phyloP scores from a whole-genome alignment of 2,113 vertebrate genomes.

The Odobenus rosmarus region DNA sequence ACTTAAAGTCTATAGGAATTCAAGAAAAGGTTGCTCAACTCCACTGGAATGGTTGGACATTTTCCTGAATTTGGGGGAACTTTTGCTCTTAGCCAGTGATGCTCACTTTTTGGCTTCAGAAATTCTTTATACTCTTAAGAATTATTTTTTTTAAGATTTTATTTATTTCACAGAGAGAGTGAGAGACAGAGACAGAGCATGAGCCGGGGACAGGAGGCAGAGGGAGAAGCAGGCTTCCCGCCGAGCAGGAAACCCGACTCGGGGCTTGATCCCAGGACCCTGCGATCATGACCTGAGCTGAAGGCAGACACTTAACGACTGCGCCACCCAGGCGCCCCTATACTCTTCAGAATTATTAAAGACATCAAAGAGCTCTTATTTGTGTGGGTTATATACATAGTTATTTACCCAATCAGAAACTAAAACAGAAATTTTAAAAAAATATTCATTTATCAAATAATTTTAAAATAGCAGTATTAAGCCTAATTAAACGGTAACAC shows the following conservation, averaged over 20 bases:
- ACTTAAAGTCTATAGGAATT: neutral
- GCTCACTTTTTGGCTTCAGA: neutral
- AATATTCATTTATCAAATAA: neutral
- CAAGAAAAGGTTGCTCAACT: neutral
- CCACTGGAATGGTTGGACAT: too few species aligned
- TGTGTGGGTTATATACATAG: neutral
- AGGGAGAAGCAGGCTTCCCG: neutral
- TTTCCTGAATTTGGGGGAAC: neutral
- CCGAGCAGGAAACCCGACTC: too few species aligned
- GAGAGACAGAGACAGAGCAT: too few species aligned
- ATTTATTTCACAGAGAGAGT: neutral
- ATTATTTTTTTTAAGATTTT: neutral
- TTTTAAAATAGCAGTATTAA: slow-evolving; percentile 7
- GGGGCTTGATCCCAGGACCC: too few species aligned
- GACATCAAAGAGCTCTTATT: neutral
- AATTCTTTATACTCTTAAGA: neutral
- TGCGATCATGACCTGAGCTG: neutral
- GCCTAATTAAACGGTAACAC: neutral
- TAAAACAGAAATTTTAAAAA: neutral
- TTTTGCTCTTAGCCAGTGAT: neutral
- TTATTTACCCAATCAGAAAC: neutral
- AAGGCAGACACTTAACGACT: neutral
- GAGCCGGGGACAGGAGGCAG: too few species aligned
- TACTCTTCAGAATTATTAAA: neutral
- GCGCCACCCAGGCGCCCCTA: neutral